These are phyloP conservation scores for Mesembrinibis cayennensis DNA, from an alignment of 2,113 vertebrate genomes.

Conservation along the genomic window DNA sequence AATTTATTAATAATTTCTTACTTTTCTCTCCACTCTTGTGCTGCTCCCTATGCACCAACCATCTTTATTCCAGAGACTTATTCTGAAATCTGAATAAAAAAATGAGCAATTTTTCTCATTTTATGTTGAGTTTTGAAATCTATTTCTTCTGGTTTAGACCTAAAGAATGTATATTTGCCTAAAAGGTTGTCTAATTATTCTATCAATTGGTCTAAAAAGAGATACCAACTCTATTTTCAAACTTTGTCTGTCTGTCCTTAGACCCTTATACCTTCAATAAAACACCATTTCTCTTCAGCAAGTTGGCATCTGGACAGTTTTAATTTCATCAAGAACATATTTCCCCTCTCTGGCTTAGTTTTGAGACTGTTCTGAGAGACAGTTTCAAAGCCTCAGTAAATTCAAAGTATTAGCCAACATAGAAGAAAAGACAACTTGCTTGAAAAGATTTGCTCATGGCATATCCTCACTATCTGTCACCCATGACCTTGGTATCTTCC, in stretches of 20 bases:
- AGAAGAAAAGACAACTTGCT: too few species aligned
- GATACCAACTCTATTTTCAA: neutral
- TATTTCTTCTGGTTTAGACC: neutral
- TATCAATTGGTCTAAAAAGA: neutral
- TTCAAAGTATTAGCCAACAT: neutral
- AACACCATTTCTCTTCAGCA: neutral
- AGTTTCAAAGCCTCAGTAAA: neutral
- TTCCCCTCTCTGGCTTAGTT: neutral
- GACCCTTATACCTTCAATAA: neutral
- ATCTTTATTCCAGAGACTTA: neutral
- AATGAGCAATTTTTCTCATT: neutral
- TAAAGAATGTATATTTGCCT: neutral
- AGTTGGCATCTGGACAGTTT: neutral
- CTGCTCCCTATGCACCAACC: neutral
- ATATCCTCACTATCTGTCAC: neutral
- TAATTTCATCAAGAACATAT: neutral
- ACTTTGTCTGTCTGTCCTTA: neutral
- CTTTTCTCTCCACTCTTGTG: neutral
- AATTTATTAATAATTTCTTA: neutral
- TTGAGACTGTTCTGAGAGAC: neutral
- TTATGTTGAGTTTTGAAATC: neutral
- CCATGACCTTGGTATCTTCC: neutral
- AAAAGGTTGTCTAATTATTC: neutral
- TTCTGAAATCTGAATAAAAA: neutral
- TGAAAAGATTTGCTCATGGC: neutral